Conservation (phyloP, 2,113 vertebrate species). For the Ochotona princeps region DNA sequence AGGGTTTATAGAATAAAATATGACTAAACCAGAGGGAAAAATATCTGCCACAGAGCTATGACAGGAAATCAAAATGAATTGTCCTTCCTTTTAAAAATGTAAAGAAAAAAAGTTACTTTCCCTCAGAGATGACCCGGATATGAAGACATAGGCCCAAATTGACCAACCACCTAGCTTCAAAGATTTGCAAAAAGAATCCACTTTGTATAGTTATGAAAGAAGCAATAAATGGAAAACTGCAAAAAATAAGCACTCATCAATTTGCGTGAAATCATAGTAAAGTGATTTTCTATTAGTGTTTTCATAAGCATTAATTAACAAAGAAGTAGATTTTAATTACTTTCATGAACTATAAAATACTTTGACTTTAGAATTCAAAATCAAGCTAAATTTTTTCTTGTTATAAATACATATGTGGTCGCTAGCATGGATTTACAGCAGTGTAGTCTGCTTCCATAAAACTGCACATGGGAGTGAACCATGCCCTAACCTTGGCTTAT, state of each 20-base stretch:
- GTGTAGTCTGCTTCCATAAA: neutral
- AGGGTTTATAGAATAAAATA: conserved; percentile 35
- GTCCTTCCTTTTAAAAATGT: neutral
- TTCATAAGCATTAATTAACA: neutral
- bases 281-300: conserved; percentile 18
- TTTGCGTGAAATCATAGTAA: conserved; percentile 18
- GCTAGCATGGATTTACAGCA: conserved; percentile 12
- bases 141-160: neutral
- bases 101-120: neutral
- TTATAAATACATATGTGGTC: neutral
- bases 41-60: neutral
- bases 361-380: conserved; percentile 10
- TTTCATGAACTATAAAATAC: neutral
- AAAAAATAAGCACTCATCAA: neutral
- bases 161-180: neutral
- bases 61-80: conserved; percentile 10
- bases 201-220: neutral
- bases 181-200: neutral
- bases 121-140: neutral
- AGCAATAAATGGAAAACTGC: neutral
- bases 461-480: conserved; percentile 1
- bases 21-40: conserved; percentile 37
- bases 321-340: conserved; percentile 29
- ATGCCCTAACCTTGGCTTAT: neutral
- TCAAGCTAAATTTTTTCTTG: neutral